Evolutionary conservation across 2,113 vertebrate genomes (phyloP).

Genomic region (Euleptes europaea): DNA sequence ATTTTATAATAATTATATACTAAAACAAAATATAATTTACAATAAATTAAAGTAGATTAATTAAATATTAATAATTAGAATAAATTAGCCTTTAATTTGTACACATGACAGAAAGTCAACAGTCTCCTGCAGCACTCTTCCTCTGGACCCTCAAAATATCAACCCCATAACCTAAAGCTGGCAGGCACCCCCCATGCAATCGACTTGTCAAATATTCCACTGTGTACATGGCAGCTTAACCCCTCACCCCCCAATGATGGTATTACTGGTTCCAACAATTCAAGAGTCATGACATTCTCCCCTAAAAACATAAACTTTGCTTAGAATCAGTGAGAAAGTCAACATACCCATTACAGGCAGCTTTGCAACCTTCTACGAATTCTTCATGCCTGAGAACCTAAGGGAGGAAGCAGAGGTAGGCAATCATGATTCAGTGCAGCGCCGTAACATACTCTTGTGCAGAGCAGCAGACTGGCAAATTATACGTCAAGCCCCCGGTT

Average conservation of each 20-base stretch:
- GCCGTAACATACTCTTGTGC: no score
- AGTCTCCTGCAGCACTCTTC: not conserved
- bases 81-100: not conserved
- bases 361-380: constrained; percentile 96
- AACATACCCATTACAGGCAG: constrained; percentile 90
- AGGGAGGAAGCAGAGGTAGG: rapidly evolving
- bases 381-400: constrained; percentile 95
- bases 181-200: not conserved
- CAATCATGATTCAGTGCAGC: not conserved
- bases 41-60: no score
- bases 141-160: not conserved
- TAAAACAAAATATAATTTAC: no score
- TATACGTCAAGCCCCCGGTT: no score
- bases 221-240: no score
- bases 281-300: not conserved
- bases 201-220: no score
- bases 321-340: not conserved
- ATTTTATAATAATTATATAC: no score
- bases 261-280: not conserved
- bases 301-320: not conserved
- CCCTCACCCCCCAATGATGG: no score
- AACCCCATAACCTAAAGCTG: not conserved
- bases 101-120: rapidly evolving
- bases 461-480: not conserved
- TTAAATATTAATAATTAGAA: no score